Evolutionary conservation across 2,888 invertebrate genomes (phyloP).

Genomic region (Celastrina argiolus): DNA sequence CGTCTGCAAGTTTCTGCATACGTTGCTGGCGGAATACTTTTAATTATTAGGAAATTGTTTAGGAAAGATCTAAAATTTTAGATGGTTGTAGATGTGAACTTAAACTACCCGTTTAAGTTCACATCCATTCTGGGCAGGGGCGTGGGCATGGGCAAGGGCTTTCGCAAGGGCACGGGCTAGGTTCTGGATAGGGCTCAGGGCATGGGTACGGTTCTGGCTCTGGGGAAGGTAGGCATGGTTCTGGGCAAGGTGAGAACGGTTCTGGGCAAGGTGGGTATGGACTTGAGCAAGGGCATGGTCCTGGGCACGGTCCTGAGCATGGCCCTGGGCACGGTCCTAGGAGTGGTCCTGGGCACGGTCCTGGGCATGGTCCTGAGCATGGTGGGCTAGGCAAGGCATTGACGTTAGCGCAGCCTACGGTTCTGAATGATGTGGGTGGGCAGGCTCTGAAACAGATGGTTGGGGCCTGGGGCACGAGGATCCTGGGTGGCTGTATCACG

Average conservation of each 20-base stretch:
- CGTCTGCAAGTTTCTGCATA: neutral
- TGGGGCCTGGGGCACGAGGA: constrained; percentile 52
- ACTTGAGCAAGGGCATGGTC: neutral
- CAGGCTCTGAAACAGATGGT: constrained; percentile 55
- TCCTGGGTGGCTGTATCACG: constrained; percentile 51
- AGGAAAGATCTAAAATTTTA: neutral
- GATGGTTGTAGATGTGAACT: neutral
- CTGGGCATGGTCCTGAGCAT: constrained; percentile 9
- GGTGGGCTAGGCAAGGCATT: constrained; percentile 4
- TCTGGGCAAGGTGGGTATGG: neutral
- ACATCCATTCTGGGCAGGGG: neutral
- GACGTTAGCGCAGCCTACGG: constrained; percentile 42
- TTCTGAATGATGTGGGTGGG: constrained; percentile 46
- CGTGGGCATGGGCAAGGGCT: neutral
- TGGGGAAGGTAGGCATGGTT: constrained; percentile 3
- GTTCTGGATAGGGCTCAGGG: neutral
- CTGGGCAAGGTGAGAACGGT: constrained; percentile 11
- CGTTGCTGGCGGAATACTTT: neutral
- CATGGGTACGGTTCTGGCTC: neutral
- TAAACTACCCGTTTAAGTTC: neutral
- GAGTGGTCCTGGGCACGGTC: neutral
- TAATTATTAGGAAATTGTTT: neutral
- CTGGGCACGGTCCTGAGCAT: neutral
- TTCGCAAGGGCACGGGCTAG: neutral
- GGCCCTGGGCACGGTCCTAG: neutral